Evolutionary conservation across 2,888 invertebrate species (phyloP), one percentile per base, ranked within the genome.

Genomic region (Meteorus cinctellus): DNA sequence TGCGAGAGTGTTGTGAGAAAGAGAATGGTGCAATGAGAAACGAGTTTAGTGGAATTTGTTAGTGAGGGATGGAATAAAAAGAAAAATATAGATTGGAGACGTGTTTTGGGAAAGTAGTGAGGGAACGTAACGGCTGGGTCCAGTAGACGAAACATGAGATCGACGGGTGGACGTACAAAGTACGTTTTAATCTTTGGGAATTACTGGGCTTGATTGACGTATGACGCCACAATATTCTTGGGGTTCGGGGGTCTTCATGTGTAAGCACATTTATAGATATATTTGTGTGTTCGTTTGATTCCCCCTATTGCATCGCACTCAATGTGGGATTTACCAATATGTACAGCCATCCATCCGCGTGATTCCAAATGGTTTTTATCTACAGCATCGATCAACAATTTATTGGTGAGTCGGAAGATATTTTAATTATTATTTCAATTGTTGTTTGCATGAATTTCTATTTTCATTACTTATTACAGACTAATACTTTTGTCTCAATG

Each of bases 191-290:
- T 86, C 84, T 84, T 72, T 72, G 70, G 83, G 83, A 79, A 84
- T 86, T 86, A 85, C 80, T 71, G 78, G 55, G 77, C 79, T 68
- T 86, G 86, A 86, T 86, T 86, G 86, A 86, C 86, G 84, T 81
- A 81, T 82, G 81, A 82, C 82, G 79, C 78, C 75, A 74, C 72
- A 72, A 48, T 41, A 66, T 78, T 72, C 62, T 65, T 29, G 51
- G 67, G 78, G 78, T 73, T 55, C n/a, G n/a, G 66, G 67, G 67
- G 29, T 63, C 72, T 72, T 63, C 62, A 60, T n/a, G 16, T 72
- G 45, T 65, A 67, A 48, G 66, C 31, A 69, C 16, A 45, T 12
- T 62, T 45, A 45, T 48, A 62, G 24, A 24, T 55, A 62, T 68
- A 55, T 55, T 4, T 55, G 19, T 62, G 51, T 73, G 71, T 48